These are phyloP conservation scores for Auanema sp. DNA, from an alignment of 2,888 invertebrate genomes.

Conservation along the genomic window DNA sequence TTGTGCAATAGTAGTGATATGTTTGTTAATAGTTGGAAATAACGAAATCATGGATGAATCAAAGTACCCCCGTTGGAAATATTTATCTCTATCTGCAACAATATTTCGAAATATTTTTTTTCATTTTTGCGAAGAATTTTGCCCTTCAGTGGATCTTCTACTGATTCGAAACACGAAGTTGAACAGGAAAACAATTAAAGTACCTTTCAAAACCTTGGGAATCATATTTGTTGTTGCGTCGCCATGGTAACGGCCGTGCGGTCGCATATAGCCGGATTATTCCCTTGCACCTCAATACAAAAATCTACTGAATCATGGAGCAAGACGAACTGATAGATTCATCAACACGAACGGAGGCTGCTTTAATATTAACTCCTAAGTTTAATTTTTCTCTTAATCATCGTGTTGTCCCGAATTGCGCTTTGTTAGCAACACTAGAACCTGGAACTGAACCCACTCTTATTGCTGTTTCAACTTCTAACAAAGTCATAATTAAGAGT, in stretches of 20 bases:
- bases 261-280: neutral
- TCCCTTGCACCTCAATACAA: constrained; percentile 1
- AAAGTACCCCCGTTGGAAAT: neutral
- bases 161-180: too few relatives aligned
- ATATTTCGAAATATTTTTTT: too few relatives aligned
- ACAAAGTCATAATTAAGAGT: constrained; percentile 11
- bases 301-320: neutral
- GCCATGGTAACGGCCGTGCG: neutral
- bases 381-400: constrained; percentile 10
- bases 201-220: too few relatives aligned
- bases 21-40: too few relatives aligned
- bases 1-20: too few relatives aligned
- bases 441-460: constrained; percentile 10
- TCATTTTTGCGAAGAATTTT: too few relatives aligned
- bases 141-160: too few relatives aligned
- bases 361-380: neutral
- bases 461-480: constrained; percentile 14
- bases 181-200: too few relatives aligned
- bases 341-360: neutral
- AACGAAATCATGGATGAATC: neutral
- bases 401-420: constrained; percentile 13
- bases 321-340: neutral
- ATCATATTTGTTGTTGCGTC: too few relatives aligned
- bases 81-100: too few relatives aligned
- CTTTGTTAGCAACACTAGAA: constrained; percentile 7